phyloP scores from a whole-genome alignment of 2,797 vertebrate genomes.

The Chrosomus eos region DNA sequence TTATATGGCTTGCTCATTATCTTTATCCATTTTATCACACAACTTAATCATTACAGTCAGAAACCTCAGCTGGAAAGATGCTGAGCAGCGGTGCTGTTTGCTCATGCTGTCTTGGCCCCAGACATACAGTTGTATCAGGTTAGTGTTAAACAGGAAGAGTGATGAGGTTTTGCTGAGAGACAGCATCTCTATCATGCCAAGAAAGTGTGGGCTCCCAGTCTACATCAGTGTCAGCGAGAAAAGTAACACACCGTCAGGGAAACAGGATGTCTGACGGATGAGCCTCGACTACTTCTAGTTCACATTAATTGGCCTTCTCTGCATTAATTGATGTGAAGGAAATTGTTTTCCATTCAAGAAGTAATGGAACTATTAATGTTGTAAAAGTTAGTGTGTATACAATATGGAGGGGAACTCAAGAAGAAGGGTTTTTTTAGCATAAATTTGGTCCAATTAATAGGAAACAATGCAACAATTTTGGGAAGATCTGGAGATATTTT shows the following conservation, averaged over 20 bases:
- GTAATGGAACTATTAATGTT: background rate
- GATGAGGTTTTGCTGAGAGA: slow-evolving; percentile 35
- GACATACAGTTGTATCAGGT: slow-evolving; percentile 38
- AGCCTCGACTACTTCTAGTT: background rate
- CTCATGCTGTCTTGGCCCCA: slow-evolving; percentile 22
- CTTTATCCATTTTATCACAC: slow-evolving; percentile 14
- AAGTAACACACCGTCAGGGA: slow-evolving; percentile 51
- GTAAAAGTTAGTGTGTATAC: background rate
- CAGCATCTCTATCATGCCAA: slow-evolving; percentile 25
- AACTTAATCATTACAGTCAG: slow-evolving; percentile 19
- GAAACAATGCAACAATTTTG: background rate
- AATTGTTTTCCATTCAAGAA: slow-evolving; percentile 2
- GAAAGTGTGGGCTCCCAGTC: slow-evolving; percentile 52
- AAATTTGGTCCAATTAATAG: background rate
- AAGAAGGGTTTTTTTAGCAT: background rate
- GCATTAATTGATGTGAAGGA: background rate
- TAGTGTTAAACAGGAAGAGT: background rate
- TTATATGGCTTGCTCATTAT: slow-evolving; percentile 14
- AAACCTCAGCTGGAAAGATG: background rate
- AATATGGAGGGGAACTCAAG: background rate
- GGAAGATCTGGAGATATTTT: background rate
- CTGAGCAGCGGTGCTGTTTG: slow-evolving; percentile 10
- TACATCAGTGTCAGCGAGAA: slow-evolving; percentile 59
- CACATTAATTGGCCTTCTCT: background rate
- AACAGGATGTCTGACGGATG: slow-evolving; percentile 43